Conservation (phyloP, 2,797 vertebrate species). For the Orestias chungarensis region DNA sequence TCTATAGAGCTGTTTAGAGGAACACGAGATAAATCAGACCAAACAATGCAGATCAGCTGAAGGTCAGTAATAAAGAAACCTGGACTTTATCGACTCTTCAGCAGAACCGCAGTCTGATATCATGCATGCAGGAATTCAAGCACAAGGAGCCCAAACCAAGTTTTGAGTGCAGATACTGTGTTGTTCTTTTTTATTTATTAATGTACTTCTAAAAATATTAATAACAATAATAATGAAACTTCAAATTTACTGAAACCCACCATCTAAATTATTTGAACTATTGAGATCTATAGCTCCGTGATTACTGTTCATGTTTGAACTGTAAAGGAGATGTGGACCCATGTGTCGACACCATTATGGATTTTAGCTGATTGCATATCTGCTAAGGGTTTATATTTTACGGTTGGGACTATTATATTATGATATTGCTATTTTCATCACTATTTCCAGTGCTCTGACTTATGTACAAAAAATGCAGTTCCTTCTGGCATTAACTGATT, state of each 20-base stretch:
- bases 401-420: too few species aligned
- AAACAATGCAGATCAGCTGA: too few species aligned
- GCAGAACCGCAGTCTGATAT: not conserved
- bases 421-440: slow-evolving; percentile 56
- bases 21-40: not conserved
- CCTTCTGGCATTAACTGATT: slow-evolving; percentile 62
- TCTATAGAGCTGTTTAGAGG: not conserved
- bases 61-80: not conserved
- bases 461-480: slow-evolving; percentile 30
- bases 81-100: not conserved
- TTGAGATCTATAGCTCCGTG: not conserved
- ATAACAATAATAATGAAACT: too few species aligned
- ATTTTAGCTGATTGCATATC: not conserved
- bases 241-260: not conserved
- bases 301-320: not conserved
- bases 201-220: too few species aligned
- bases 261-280: not conserved
- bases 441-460: slow-evolving; percentile 17
- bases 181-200: too few species aligned
- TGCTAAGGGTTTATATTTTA: slow-evolving; percentile 21
- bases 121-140: not conserved
- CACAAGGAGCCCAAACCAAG: not conserved
- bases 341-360: not conserved
- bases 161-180: too few species aligned
- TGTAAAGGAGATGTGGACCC: too few species aligned